Evolutionary conservation across 2,113 vertebrate genomes (phyloP), one percentile per base, ranked within the genome.

Genomic region (Platichthys flesus): DNA sequence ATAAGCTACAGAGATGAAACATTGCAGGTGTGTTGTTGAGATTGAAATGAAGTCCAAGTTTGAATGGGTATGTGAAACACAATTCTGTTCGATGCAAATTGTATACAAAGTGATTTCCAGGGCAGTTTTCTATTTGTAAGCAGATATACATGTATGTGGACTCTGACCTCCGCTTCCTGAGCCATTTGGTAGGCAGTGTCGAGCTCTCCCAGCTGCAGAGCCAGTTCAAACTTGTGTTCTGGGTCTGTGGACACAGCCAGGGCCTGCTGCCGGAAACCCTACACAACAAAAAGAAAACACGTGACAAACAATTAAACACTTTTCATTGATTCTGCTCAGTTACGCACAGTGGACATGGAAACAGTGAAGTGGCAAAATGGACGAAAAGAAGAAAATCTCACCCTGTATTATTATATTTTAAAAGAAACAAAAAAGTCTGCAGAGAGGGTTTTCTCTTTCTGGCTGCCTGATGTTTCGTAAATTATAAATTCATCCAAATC

Each of bases 181-280:
- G 97, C 97, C 83, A 98, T 93, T 57, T 97, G 95, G 86, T 97
- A 95, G 0, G 97, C 96, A 78, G 95, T 96, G 88, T 96, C 95
- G 55, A 98, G 86, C 89, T 98, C 97, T 84, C 96, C 96, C 58
- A 98, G 95, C 67, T 98, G 97, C 85, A 98, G 94, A 49, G 96
- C 96, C 82, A 98, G 94, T 63, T 98, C 97, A 91, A 98, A 98
- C 80, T 95, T 95, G 92, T 98, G 97, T 61, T 98, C 97, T 21
- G 96, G 95, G 87, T 98, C 97, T 42, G 95, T 96, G 79, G 97
- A 96, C 45, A 98, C 97, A 12, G 97, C 96, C 82, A 98, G 93
- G 55, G 97, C 97, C 93, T 98, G 97, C 81, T 97, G 96, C 83
- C 94, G 98, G 92, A 98, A 99, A 57, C 97, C 97, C 97, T 98